Evolutionary conservation across 2,113 vertebrate species (phyloP), one percentile per base, ranked within the genome.

Genomic region (Apistogramma diplotaenia): DNA sequence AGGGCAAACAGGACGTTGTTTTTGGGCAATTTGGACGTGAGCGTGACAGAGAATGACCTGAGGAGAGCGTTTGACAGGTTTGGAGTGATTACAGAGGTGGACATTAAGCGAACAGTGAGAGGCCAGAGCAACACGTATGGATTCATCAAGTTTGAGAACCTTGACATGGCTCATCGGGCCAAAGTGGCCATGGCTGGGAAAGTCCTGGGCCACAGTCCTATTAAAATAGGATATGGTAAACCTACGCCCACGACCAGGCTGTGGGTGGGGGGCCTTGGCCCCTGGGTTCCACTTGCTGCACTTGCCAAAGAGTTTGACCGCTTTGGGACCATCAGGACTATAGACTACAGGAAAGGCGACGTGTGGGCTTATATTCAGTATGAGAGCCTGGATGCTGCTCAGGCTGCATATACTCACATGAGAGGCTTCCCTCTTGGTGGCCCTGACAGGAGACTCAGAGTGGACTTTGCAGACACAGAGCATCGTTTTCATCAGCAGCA

Each of bases 281-380:
- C 96, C 7, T 99, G 98, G 98, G 97, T 99, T 55, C 97, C 98
- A 0, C 87, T 99, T 0, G 96, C 97, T 1, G 97, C 98, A 0
- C 91, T 99, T 79, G 98, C 98, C 33, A 95, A 98, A 83, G 98
- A 99, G 84, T 99, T 99, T 93, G 98, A 99, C 91, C 97, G 98
- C 31, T 99, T 99, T 86, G 98, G 98, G 73, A 99, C 98, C 85
- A 99, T 99, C 74, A 96, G 98, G 88, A 98, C 97, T 55, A 98
- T 99, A 75, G 98, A 99, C 90, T 99, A 99, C 92, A 96, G 97
- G 78, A 99, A 99, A 85, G 98, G 98, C 1, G 98, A 99, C 78
- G 96, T 93, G 0, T 99, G 97, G 97, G 98, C 98, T 0, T 99
- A 99, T 55, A 99, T 99, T 90, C 98, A 99, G 91, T 99, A 99